These are phyloP conservation scores for Idaea aversata DNA, from an alignment of 2,888 invertebrate genomes.

Conservation along the genomic window DNA sequence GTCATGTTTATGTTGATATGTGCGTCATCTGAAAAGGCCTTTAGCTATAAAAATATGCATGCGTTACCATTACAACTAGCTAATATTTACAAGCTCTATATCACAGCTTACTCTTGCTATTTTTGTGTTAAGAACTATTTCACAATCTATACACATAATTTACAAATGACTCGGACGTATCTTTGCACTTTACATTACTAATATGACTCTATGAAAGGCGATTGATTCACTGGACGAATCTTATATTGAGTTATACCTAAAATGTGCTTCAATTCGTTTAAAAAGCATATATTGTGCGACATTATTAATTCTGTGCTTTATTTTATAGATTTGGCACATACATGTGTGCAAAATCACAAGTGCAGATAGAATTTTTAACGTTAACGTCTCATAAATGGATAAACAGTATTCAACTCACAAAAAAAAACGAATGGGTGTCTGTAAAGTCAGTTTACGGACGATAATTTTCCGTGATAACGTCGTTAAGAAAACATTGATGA, in stretches of 20 bases:
- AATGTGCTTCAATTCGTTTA: not conserved
- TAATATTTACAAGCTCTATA: conserved; percentile 74
- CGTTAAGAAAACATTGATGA: too few species aligned
- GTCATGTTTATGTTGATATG: too few species aligned
- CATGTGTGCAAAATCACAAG: not conserved
- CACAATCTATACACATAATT: not conserved
- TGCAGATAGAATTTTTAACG: not conserved
- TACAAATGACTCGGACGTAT: not conserved
- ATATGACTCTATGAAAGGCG: not conserved
- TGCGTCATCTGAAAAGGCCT: not conserved
- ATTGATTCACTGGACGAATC: not conserved
- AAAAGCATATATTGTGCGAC: not conserved
- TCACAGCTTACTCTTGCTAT: conserved; percentile 73
- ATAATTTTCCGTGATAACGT: too few species aligned
- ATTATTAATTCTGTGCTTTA: not conserved
- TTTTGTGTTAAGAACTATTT: conserved; percentile 35
- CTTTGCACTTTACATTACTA: not conserved
- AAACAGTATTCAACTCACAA: too few species aligned
- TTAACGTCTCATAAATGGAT: too few species aligned
- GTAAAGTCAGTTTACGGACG: too few species aligned
- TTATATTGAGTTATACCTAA: not conserved
- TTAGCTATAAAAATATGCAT: conserved; percentile 22
- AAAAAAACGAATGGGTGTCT: too few species aligned
- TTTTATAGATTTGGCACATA: not conserved
- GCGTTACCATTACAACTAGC: conserved; percentile 37